Evolutionary conservation across 2,888 invertebrate species (phyloP).

Genomic region (Agriotes lineatus): DNA sequence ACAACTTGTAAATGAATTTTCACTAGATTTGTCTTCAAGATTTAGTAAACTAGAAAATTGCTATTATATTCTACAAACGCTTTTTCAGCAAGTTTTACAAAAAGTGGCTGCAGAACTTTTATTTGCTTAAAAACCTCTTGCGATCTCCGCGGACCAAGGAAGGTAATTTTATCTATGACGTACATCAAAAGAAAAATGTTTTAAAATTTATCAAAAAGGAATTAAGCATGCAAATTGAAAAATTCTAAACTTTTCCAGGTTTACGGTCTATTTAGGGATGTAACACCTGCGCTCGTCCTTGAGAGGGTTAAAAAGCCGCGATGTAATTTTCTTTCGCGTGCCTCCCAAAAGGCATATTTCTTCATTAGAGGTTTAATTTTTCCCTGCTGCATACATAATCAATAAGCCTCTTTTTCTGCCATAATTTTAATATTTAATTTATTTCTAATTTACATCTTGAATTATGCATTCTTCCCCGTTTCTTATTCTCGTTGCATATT

Average conservation of each 20-base stretch:
- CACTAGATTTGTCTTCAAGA: no score
- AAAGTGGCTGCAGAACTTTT: no score
- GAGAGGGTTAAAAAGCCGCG: conserved; percentile 54
- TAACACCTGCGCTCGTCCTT: conserved; percentile 52
- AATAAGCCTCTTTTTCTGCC: conserved; percentile 64
- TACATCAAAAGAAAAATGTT: conserved; percentile 34
- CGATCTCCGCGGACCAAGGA: neutral
- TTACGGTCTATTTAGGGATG: conserved; percentile 42
- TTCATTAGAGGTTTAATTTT: conserved; percentile 68
- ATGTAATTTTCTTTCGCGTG: conserved; percentile 62
- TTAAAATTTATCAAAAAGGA: conserved; percentile 53
- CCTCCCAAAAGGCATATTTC: conserved; percentile 64
- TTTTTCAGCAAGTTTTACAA: no score
- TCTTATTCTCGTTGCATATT: conserved; percentile 61
- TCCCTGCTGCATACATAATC: conserved; percentile 68
- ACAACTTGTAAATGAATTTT: no score
- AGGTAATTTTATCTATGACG: conserved; percentile 13
- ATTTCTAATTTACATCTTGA: conserved; percentile 69
- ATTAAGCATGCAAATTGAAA: conserved; percentile 63
- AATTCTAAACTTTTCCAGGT: conserved; percentile 50
- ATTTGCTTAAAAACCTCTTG: no score
- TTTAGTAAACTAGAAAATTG: no score
- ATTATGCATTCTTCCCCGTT: conserved; percentile 66
- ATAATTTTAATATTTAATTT: conserved; percentile 69
- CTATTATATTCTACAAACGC: no score